A percentile compares a stretch with the other conserved stretches of the same genome.
Conservation (phyloP, 2,888 invertebrate genomes). For the Conchocele bisecta region DNA sequence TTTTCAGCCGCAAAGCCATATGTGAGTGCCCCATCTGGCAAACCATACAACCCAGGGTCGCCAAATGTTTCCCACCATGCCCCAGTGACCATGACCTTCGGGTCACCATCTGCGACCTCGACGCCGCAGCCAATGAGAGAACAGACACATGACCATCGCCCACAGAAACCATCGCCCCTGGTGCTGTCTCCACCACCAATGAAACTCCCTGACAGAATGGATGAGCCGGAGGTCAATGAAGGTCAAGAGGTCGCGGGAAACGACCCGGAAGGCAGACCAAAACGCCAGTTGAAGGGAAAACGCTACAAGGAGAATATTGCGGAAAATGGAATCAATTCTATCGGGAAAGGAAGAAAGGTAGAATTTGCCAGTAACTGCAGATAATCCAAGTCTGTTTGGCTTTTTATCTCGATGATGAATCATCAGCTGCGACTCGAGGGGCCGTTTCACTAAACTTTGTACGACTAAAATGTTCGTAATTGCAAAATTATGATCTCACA, state of each 20-base stretch:
- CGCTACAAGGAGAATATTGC: slow-evolving; percentile 72
- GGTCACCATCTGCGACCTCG: slow-evolving; percentile 18
- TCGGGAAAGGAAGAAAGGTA: slow-evolving; percentile 66
- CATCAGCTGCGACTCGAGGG: too few relatives aligned
- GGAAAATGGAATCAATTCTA: slow-evolving; percentile 61
- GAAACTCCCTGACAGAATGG: slow-evolving; percentile 12
- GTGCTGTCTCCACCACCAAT: slow-evolving; percentile 53
- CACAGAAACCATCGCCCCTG: slow-evolving; percentile 55
- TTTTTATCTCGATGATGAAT: too few relatives aligned
- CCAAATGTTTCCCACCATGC: slow-evolving; percentile 36
- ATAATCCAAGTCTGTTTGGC: too few relatives aligned
- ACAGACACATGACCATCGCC: slow-evolving; percentile 47
- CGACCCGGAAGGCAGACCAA: slow-evolving; percentile 60
- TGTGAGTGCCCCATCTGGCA: slow-evolving; percentile 18
- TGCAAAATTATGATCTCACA: too few relatives aligned
- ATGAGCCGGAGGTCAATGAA: slow-evolving; percentile 16
- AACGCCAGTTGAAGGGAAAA: slow-evolving; percentile 74
- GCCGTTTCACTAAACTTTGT: too few relatives aligned
- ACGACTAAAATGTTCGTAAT: too few relatives aligned
- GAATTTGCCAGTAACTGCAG: too few relatives aligned
- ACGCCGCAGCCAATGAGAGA: slow-evolving; percentile 29
- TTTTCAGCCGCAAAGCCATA: slow-evolving; percentile 30
- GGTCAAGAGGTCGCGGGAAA: slow-evolving; percentile 46
- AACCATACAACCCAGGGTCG: slow-evolving; percentile 30
- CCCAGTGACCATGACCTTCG: too few relatives aligned